Base-by-base conservation (phyloP, 2,113 vertebrate species). In the Syngnathus floridae region DNA sequence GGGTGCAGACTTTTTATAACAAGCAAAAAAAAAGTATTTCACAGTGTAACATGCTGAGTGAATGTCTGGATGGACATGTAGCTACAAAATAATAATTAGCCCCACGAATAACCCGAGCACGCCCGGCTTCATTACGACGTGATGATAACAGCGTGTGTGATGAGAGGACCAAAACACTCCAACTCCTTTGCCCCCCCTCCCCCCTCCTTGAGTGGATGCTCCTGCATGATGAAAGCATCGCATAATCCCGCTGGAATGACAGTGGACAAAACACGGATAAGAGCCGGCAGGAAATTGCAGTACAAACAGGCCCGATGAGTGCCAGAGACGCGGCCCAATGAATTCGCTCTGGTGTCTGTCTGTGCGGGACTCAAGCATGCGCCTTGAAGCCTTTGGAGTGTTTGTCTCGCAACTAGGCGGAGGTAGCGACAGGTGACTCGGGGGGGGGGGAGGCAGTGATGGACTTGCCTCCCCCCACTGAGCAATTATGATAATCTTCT, bases 241-340 rank as follows among this genome's bases (percentile, higher is more conserved):
- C 79, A 78, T 86, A 84, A 86, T 87, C 84, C 84, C 4, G 40
- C 67, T 80, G 77, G 82, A 86, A 86, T 84, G 85, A 86, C 85
- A 85, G 80, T 87, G 85, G 84, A 85, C 84, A 89, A 86, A 89
- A 87, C 84, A 84, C 64, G 87, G 86, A 89, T 87, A 87, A 87
- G 83, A 89, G 80, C 62, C 7, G 82, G 73, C 82, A 85, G 86
- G 84, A 89, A 89, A 89, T 86, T 87, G 86, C 87, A 86, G 87
- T 84, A 86, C 86, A 87, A 89, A 85, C 83, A 82, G 82, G 77
- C 69, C 26, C 76, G 84, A 86, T 86, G 86, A 88, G 87, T 87
- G 84, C 82, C 73, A 82, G 79, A 84, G 79, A 85, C 82, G 84
- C 65, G 77, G 81, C 79, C 79, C 85, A 78, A 77, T 81, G 85